Conservation (phyloP, 2,113 vertebrate genomes). For the Lepus americanus region DNA sequence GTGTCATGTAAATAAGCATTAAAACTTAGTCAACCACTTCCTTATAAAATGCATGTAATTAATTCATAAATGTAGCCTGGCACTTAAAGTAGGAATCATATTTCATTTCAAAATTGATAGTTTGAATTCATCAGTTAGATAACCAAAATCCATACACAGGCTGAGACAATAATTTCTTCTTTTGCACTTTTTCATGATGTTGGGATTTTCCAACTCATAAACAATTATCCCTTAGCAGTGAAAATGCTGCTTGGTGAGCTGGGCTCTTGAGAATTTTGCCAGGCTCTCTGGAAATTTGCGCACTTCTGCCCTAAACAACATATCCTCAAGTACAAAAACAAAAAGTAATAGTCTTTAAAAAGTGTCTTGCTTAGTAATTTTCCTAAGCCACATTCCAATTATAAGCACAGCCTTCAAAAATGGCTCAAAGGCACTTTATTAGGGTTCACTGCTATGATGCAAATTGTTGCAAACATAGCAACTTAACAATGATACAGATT, state of each 20-base stretch:
- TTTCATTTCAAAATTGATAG: conserved; percentile 56
- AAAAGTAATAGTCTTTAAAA: neutral
- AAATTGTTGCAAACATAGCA: neutral
- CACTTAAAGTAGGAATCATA: conserved; percentile 35
- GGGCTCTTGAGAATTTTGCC: neutral
- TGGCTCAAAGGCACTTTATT: neutral
- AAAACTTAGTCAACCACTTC: conserved; percentile 51
- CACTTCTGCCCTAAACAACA: neutral
- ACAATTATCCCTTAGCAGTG: neutral
- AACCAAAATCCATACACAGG: neutral
- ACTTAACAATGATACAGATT: neutral
- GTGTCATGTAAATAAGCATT: neutral
- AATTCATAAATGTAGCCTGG: neutral
- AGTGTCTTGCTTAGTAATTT: neutral
- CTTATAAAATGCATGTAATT: conserved; percentile 38
- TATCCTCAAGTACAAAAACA: neutral
- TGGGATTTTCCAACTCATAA: neutral
- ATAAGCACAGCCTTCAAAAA: neutral
- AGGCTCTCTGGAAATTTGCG: neutral
- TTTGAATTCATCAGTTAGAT: neutral
- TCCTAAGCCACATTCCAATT: neutral
- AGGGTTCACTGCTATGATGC: neutral
- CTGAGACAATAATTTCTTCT: neutral
- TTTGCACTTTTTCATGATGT: conserved; percentile 11
- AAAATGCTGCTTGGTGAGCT: neutral